Base-by-base conservation (phyloP, 1,140 invertebrate genomes). In the Drosophila funebris region DNA sequence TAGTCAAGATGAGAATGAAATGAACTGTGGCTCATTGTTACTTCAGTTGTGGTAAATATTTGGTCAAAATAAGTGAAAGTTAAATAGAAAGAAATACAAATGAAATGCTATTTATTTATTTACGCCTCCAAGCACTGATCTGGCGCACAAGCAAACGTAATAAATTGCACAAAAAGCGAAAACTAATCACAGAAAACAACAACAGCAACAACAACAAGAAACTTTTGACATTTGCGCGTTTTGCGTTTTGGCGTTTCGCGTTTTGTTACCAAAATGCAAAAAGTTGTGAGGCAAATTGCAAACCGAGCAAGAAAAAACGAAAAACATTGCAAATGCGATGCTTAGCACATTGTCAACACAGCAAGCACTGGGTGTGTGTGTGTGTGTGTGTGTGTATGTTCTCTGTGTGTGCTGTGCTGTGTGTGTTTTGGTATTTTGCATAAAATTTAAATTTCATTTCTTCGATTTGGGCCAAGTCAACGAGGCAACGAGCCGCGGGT, bases 361-460 rank as follows among this genome's bases (percentile, higher is more conserved):
- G 33, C 11, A n/a, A 48, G 44, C 8, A n/a, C n/a, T 60, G 33
- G 37, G 27, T n/a, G 48, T 29, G 43, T 27, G 60, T 29, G 39
- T 27, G 27, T 33, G n/a, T 52, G 36, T 46, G 61, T 44, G 24
- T 57, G 66, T 29, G 50, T 27, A 2, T 36, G 18, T 33, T 4
- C 2, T n/a, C n/a, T n/a, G n/a, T n/a, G n/a, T n/a, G n/a, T n/a
- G n/a, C n/a, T n/a, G n/a, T n/a, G n/a, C n/a, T n/a, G n/a, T n/a
- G 36, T 72, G 16, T 37, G 14, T 20, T 52, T 33, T 48, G 60
- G 46, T 39, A 62, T 63, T 73, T 73, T 73, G 71, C 71, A 73
- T 73, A 73, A 73, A 73, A 73, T 73, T 73, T 73, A 73, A 73
- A 73, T 73, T 73, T 63, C 66, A 73, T 70, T 73, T 73, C 57